phyloP scores from a whole-genome alignment of 37 sponge, comb jelly and placozoan genomes.

The Agelas oroides region DNA sequence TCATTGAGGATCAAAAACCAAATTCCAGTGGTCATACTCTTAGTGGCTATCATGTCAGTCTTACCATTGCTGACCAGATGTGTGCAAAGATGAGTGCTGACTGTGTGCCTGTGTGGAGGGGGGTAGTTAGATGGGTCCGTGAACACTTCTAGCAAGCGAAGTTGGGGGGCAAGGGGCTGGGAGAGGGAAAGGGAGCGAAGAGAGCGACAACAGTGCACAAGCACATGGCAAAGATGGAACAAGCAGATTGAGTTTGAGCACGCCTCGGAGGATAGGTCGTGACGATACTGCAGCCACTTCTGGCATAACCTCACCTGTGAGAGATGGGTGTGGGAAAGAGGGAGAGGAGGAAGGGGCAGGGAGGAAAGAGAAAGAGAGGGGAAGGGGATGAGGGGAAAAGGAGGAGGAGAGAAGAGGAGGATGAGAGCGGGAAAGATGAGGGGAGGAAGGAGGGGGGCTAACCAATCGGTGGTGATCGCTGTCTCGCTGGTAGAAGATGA shows the following conservation, averaged over 20 bases:
- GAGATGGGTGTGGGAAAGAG: not conserved
- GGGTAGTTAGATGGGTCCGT: slow-evolving; percentile 28
- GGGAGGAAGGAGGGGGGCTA: slow-evolving; percentile 19
- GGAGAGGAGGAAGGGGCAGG: not conserved
- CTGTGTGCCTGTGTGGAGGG: not conserved
- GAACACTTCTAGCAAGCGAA: slow-evolving; percentile 69
- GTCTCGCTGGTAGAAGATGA: slow-evolving; percentile 30
- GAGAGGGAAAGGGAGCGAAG: not conserved
- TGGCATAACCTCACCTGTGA: slow-evolving; percentile 61
- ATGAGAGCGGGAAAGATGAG: not conserved
- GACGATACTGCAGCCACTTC: slow-evolving; percentile 63
- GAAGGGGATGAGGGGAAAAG: not conserved
- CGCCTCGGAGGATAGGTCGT: not conserved
- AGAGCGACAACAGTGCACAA: not conserved
- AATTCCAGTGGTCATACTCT: too few species aligned
- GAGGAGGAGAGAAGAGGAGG: not conserved
- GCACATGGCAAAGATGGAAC: slow-evolving; percentile 11
- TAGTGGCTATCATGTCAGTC: too few species aligned
- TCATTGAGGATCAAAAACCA: not conserved
- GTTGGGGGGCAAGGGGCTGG: slow-evolving; percentile 46
- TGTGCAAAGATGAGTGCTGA: not conserved
- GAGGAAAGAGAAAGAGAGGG: not conserved
- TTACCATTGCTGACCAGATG: not conserved
- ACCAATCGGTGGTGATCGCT: slow-evolving; percentile 59
- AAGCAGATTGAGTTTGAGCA: not conserved